Evolutionary conservation across 2,888 invertebrate genomes (phyloP).

Genomic region (Drepana falcataria): DNA sequence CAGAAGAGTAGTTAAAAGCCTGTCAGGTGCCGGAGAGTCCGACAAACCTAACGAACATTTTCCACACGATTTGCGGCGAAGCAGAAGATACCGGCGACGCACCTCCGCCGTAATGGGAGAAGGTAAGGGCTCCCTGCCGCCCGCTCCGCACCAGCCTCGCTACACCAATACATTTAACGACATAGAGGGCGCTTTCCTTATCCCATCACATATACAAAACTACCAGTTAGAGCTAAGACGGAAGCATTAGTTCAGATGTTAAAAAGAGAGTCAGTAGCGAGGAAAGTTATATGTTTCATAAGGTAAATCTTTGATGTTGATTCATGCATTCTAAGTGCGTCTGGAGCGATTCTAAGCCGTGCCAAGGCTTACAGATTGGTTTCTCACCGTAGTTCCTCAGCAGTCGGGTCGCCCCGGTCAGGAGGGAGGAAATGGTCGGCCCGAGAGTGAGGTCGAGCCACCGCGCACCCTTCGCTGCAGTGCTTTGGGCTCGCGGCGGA

Average conservation of each 20-base stretch:
- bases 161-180: conserved; percentile 58
- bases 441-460: conserved; percentile 49
- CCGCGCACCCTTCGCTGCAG: conserved; percentile 36
- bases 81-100: conserved; percentile 72
- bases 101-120: conserved; percentile 80
- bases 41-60: conserved; percentile 52
- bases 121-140: conserved; percentile 77
- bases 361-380: conserved; percentile 72
- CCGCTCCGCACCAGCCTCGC: conserved; percentile 71
- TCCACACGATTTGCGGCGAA: conserved; percentile 67
- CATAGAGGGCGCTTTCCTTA: conserved; percentile 86
- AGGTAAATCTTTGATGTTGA: conserved; percentile 29
- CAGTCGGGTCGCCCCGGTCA: conserved; percentile 62
- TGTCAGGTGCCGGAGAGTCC: conserved; percentile 55
- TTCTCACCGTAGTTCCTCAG: conserved; percentile 75
- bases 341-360: conserved; percentile 71
- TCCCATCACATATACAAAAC: conserved; percentile 81
- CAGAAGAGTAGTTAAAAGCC: conserved; percentile 74
- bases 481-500: conserved; percentile 35
- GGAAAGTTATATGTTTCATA: conserved; percentile 62
- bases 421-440: conserved; percentile 47
- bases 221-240: conserved; percentile 65
- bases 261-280: conserved; percentile 62
- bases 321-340: conserved; percentile 70
- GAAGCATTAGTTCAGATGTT: conserved; percentile 69